Conservation (phyloP, 2,113 vertebrate species). For the Centropus unirufus region DNA sequence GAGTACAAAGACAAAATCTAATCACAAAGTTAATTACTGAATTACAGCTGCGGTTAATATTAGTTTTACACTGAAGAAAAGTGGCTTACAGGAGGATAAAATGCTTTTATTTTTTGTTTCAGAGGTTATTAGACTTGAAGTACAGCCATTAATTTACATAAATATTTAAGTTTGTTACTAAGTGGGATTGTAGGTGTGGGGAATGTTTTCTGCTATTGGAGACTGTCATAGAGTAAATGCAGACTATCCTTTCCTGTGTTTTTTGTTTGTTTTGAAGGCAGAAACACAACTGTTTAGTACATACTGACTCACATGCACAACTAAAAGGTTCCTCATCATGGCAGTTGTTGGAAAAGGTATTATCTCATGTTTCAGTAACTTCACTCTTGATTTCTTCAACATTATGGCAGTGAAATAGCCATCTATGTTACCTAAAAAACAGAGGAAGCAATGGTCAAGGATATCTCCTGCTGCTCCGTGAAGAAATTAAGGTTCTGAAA, state of each 20-base stretch:
- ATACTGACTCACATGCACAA: conserved; percentile 79
- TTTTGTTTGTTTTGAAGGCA: neutral
- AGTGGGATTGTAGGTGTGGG: neutral
- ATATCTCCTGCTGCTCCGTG: neutral
- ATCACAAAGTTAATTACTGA: neutral
- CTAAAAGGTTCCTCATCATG: conserved; percentile 95
- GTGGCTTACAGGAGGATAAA: neutral
- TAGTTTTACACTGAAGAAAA: neutral
- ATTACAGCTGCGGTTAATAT: neutral
- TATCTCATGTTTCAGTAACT: conserved; percentile 83
- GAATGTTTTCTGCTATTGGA: neutral
- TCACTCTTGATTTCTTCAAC: conserved; percentile 90
- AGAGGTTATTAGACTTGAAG: neutral
- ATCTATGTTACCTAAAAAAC: conserved; percentile 82
- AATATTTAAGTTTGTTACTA: neutral
- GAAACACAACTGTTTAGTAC: neutral
- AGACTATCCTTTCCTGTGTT: neutral
- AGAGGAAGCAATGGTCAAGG: neutral
- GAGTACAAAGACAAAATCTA: neutral
- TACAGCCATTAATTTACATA: neutral
- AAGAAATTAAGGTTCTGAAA: neutral
- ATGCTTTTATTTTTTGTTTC: neutral
- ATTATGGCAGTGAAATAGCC: conserved; percentile 91
- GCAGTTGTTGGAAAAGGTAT: conserved; percentile 85
- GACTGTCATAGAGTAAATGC: neutral